Percentiles rank a stretch among this genome's conserved stretches.
These are phyloP conservation scores for Myotis lucifugus DNA, from an alignment of 2,113 vertebrate species.

Conservation along the genomic window DNA sequence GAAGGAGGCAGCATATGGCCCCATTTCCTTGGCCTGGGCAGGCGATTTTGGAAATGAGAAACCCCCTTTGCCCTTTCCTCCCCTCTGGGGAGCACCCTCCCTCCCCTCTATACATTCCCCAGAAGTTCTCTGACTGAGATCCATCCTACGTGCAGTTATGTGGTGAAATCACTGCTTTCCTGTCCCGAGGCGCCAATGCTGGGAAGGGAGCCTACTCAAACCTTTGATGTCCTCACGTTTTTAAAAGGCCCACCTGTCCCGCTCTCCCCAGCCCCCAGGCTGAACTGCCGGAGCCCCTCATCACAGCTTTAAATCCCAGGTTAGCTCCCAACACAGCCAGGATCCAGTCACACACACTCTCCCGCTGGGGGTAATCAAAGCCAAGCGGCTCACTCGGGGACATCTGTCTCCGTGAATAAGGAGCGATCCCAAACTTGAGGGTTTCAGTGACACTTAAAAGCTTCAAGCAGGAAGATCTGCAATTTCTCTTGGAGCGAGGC, in stretches of 20 bases:
- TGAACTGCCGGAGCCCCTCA: constrained; percentile 56
- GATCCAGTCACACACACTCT: constrained; percentile 56
- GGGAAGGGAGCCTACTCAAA: constrained; percentile 25
- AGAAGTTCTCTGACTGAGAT: constrained; percentile 73
- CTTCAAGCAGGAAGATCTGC: constrained; percentile 78
- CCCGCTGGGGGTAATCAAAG: constrained; percentile 62
- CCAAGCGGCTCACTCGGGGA: constrained; percentile 63
- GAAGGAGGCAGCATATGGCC: constrained; percentile 56
- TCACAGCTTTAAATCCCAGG: constrained; percentile 49
- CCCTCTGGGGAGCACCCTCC: constrained; percentile 54
- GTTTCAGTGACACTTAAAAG: constrained; percentile 79
- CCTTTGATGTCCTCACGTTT: constrained; percentile 80
- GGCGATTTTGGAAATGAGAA: constrained; percentile 68
- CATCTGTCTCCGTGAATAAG: constrained; percentile 76
- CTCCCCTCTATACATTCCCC: constrained; percentile 69
- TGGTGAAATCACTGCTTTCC: constrained; percentile 67
- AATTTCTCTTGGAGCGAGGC: constrained; percentile 77
- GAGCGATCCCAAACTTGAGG: constrained; percentile 62
- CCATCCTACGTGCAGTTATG: constrained; percentile 68
- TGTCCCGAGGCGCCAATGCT: constrained; percentile 59
- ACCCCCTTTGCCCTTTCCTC: constrained; percentile 58
- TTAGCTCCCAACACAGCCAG: not conserved
- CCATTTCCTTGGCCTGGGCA: constrained; percentile 53
- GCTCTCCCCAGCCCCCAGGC: constrained; percentile 29
- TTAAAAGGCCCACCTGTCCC: constrained; percentile 79